Evolutionary conservation across 2,113 vertebrate species (phyloP), one percentile per base, ranked within the genome.

Genomic region (Terrapene triunguis): DNA sequence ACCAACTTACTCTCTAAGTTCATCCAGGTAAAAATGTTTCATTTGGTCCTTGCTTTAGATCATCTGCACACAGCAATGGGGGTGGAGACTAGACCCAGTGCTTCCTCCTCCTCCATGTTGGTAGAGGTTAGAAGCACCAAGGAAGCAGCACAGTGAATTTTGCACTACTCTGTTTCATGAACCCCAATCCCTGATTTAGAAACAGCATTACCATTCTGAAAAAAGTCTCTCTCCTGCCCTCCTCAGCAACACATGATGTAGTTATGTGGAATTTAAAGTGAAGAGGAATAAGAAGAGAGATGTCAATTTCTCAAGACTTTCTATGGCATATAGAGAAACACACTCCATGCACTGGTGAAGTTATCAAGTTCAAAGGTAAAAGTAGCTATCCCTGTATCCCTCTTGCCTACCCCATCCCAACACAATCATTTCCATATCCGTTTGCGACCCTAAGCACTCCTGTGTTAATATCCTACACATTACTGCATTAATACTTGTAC

Each of bases 401-500:
- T 65, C 29, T 29, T 35, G 59, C 32, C 29, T 35, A 32, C 59
- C 29, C 32, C 59, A 65, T 65, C 29, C 59, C 59, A 65, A 65
- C 32, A 89, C 32, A 82, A 59, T 11, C 55, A 25, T 5, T 53
- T 50, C 24, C 62, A 27, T 2, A 57, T 57, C 55, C 10, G 0
- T 17, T 48, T 0, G 0, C 0, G 0, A 59, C 32, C 82, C 59
- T 32, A 62, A 62, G 59, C 59, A 65, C 14, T 35, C 59, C 14
- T 65, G 59, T 65, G 32, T 65, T 65, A 65, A 65, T 32, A 65
- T 35, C 13, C 59, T 35, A 17, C 32, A 65, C 59, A 32, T 27
- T 27, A 59, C 57, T 59, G 57, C 57, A 59, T 27, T 59, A 29
- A 59, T 29, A 59, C 27, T 27, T 59, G 57, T 29, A 29, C 57